Conservation (phyloP, 2,113 vertebrate species). For the Elachura formosa region DNA sequence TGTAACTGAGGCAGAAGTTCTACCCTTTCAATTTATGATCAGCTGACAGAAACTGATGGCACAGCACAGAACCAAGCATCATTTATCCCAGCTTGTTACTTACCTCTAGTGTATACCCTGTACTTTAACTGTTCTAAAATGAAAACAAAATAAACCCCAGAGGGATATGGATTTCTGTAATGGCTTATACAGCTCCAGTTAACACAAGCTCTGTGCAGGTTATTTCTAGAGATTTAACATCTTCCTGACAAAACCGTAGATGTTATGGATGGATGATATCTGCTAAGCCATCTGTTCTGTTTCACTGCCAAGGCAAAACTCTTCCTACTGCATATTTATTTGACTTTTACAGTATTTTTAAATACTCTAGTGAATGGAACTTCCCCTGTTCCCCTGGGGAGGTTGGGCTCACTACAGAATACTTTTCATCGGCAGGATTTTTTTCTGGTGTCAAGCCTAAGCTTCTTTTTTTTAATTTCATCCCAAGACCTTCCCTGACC, state of each 20-base stretch:
- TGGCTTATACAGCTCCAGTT: not conserved
- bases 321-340: not conserved
- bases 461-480: not conserved
- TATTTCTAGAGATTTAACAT: not conserved
- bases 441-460: not conserved
- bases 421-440: not conserved
- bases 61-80: not conserved
- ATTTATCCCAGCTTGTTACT: not conserved
- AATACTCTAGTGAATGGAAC: not conserved
- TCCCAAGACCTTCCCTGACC: not conserved
- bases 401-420: not conserved
- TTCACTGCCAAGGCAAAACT: constrained; percentile 9
- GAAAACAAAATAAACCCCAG: not conserved
- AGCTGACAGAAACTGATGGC: not conserved
- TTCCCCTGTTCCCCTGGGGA: not conserved
- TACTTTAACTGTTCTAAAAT: not conserved
- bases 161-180: not conserved
- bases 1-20: not conserved
- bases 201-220: not conserved
- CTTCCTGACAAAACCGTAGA: not conserved
- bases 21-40: not conserved
- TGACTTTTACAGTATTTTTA: not conserved
- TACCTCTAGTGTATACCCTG: not conserved
- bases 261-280: not conserved
- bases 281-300: constrained; percentile 29